A percentile compares a stretch with the other conserved stretches of the same genome.
phyloP scores from a whole-genome alignment of 2,113 vertebrate genomes.

The Epinephelus moara region DNA sequence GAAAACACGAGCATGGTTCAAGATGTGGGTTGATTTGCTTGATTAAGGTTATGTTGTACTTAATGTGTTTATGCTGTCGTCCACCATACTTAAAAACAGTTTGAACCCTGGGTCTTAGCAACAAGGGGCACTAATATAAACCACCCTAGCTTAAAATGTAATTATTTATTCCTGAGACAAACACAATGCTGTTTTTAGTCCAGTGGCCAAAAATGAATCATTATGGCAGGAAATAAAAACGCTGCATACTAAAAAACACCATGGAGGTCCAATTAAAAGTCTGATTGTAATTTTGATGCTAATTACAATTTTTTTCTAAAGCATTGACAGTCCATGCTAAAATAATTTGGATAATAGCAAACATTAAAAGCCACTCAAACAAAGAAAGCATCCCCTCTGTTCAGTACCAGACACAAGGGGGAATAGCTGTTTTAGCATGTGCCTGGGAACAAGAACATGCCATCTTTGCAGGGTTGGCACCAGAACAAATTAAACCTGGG shows the following conservation, averaged over 20 bases:
- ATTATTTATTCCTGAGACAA: background rate
- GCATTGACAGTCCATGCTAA: background rate
- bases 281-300: slow-evolving; percentile 13
- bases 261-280: slow-evolving; percentile 21
- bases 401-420: background rate
- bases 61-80: background rate
- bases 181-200: background rate
- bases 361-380: slow-evolving; percentile 15
- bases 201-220: background rate
- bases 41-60: background rate
- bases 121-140: background rate
- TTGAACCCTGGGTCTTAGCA: background rate
- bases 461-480: slow-evolving; percentile 10
- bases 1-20: background rate
- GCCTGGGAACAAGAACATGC: background rate
- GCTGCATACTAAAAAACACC: background rate
- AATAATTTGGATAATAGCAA: slow-evolving; percentile 29
- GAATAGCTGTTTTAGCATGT: slow-evolving; percentile 1
- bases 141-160: background rate
- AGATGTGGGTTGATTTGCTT: background rate
- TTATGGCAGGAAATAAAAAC: background rate
- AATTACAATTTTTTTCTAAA: slow-evolving; percentile 2
- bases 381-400: background rate
- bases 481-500: slow-evolving; percentile 17
- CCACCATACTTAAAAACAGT: background rate